phyloP scores from a whole-genome alignment of 2,797 vertebrate species.

The Semaprochilodus insignis region DNA sequence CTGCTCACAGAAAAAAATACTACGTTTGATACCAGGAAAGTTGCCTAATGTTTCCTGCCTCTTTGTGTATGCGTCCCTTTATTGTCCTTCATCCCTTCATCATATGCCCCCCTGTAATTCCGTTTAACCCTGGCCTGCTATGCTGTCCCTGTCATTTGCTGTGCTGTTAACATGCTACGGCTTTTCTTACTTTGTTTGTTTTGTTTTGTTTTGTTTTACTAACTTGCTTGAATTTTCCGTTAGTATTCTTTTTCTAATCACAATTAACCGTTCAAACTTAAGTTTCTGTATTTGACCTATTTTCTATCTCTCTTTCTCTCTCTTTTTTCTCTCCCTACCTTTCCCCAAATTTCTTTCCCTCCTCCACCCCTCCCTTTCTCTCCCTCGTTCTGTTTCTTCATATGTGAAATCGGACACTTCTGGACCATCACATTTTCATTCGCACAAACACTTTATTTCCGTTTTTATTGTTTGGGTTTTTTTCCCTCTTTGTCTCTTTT shows the following conservation, averaged over 20 bases:
- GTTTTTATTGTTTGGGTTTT: conserved; percentile 11
- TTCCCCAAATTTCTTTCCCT: conserved; percentile 62
- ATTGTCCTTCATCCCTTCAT: conserved; percentile 14
- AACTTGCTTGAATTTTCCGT: conserved; percentile 74
- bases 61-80: conserved; percentile 36
- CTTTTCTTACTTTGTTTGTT: conserved; percentile 67
- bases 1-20: conserved; percentile 6
- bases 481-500: conserved; percentile 41
- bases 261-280: conserved; percentile 86
- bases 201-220: conserved; percentile 69
- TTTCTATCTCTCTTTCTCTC: conserved; percentile 86
- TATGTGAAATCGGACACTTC: conserved; percentile 87
- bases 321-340: conserved; percentile 69
- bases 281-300: conserved; percentile 95
- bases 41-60: conserved; percentile 37
- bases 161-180: conserved; percentile 79
- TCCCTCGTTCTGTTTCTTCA: conserved; percentile 59
- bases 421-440: conserved; percentile 86
- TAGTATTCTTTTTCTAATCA: conserved; percentile 70
- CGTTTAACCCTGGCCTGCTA: conserved; percentile 67
- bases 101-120: conserved; percentile 58
- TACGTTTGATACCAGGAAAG: conserved; percentile 48
- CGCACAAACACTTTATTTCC: conserved; percentile 59
- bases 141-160: conserved; percentile 76
- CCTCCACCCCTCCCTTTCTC: conserved; percentile 50